These are phyloP conservation scores for Drosophila borborema DNA, from an alignment of 2,888 invertebrate genomes.

Conservation along the genomic window DNA sequence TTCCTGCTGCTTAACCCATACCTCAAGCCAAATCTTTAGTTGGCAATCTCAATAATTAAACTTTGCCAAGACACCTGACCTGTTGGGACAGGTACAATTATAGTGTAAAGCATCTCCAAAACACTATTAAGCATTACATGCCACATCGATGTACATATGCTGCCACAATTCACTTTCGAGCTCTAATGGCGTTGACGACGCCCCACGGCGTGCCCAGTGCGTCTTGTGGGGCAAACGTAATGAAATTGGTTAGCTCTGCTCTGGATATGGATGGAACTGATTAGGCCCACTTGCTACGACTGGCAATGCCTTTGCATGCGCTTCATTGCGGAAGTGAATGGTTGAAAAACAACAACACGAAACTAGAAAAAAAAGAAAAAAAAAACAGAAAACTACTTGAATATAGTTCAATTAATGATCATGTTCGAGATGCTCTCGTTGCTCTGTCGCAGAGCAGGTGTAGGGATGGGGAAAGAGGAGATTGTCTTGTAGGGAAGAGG, in stretches of 20 bases:
- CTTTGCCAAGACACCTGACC: neutral
- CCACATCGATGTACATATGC: conserved; percentile 36
- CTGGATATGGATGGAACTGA: conserved; percentile 49
- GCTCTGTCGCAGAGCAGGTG: conserved; percentile 16
- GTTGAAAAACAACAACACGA: conserved; percentile 40
- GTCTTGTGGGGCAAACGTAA: conserved; percentile 50
- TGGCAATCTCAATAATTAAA: neutral
- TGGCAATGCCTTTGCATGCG: conserved; percentile 14
- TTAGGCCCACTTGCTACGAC: conserved; percentile 50
- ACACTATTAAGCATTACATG: conserved; percentile 44
- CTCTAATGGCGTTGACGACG: conserved; percentile 55
- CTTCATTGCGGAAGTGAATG: conserved; percentile 67
- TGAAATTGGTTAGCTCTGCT: conserved; percentile 11
- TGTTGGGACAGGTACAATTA: neutral
- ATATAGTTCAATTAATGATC: conserved; percentile 64
- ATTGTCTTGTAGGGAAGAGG: neutral
- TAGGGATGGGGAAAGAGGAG: neutral
- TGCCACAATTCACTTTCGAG: conserved; percentile 73
- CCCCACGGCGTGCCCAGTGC: conserved; percentile 44
- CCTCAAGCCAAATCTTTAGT: neutral
- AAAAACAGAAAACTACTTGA: conserved; percentile 15
- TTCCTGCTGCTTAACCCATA: neutral
- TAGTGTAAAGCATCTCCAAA: neutral
- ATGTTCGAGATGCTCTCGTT: conserved; percentile 45
- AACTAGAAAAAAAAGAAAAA: no score